phyloP scores from a whole-genome alignment of 2,113 vertebrate genomes.

The Mesembrinibis cayennensis region DNA sequence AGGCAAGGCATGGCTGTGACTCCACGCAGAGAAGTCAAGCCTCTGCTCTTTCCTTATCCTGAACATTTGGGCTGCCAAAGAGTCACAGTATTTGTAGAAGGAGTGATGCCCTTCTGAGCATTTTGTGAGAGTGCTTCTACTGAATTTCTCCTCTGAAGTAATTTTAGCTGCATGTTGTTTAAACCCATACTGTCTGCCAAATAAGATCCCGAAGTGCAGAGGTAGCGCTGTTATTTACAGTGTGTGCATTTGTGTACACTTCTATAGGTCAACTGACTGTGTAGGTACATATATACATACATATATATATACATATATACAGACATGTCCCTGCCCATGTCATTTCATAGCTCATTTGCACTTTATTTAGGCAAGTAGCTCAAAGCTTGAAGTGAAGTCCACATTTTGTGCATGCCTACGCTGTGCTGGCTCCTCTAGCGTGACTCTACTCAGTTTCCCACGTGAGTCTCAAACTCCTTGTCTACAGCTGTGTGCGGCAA shows the following conservation, averaged over 20 bases:
- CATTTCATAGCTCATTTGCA: neutral
- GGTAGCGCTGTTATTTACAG: neutral
- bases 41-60: neutral
- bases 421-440: neutral
- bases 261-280: neutral
- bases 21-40: neutral
- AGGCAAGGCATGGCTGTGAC: neutral
- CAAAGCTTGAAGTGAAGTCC: neutral
- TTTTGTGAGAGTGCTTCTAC: neutral
- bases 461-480: neutral
- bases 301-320: no score
- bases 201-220: neutral
- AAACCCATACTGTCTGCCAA: neutral
- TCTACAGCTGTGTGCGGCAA: neutral
- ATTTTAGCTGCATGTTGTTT: constrained; percentile 1
- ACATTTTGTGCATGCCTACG: neutral
- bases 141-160: neutral
- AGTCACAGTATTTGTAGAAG: neutral
- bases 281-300: neutral
- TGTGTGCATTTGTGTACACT: accelerated
- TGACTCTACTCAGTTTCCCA: neutral
- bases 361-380: neutral
- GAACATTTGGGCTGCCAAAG: neutral
- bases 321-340: neutral
- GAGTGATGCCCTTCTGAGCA: neutral